Conservation (phyloP, 2,113 vertebrate species). For the Paedocypris sp. region DNA sequence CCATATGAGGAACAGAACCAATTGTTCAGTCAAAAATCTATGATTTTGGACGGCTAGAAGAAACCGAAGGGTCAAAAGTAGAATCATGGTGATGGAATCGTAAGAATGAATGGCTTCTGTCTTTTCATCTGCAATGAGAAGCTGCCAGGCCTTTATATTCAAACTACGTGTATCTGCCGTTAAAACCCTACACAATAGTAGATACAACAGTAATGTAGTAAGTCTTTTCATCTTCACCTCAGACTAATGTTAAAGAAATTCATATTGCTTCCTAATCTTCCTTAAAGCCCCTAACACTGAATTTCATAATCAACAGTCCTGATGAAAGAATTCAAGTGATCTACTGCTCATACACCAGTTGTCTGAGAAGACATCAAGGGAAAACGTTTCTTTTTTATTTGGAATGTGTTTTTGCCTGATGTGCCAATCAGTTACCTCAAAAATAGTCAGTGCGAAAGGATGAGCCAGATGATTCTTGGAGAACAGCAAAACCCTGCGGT, state of each 20-base stretch:
- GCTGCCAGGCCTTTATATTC: too few species aligned
- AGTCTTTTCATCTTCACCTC: too few species aligned
- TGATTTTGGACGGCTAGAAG: too few species aligned
- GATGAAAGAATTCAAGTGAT: slow-evolving; percentile 26
- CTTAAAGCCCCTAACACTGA: neutral
- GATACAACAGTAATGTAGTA: too few species aligned
- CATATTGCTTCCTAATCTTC: slow-evolving; percentile 16
- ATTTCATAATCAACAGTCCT: slow-evolving; percentile 25
- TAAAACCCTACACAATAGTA: too few species aligned
- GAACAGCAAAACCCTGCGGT: slow-evolving; percentile 83
- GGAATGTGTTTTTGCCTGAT: slow-evolving; percentile 46
- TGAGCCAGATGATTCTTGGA: slow-evolving; percentile 82
- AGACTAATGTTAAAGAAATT: slow-evolving; percentile 8
- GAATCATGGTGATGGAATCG: too few species aligned
- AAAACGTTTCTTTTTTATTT: slow-evolving; percentile 54
- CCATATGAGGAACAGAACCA: too few species aligned
- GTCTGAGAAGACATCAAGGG: neutral
- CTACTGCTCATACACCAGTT: slow-evolving; percentile 14
- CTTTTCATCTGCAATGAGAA: too few species aligned
- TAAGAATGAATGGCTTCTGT: too few species aligned
- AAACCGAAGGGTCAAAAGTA: too few species aligned
- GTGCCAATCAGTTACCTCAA: slow-evolving; percentile 73
- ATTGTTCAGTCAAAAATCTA: too few species aligned
- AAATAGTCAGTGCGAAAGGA: slow-evolving; percentile 87
- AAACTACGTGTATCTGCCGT: too few species aligned